These are phyloP conservation scores for Numenius arquata DNA, from an alignment of 2,113 vertebrate species.

Conservation along the genomic window DNA sequence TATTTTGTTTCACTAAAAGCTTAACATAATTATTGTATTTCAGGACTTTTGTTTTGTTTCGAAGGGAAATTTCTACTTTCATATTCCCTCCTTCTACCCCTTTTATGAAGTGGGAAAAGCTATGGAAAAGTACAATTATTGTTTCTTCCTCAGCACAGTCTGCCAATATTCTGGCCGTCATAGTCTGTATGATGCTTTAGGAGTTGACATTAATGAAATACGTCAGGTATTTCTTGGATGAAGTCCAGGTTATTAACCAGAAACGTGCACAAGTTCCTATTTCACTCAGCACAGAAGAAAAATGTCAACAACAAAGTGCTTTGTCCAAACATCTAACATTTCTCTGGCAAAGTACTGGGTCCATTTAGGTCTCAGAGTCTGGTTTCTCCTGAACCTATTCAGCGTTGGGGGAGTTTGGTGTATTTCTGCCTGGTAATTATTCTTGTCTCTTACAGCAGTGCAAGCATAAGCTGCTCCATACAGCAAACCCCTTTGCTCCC, in stretches of 20 bases:
- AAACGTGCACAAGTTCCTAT: background rate
- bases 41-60: background rate
- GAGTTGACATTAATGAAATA: background rate
- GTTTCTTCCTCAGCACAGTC: background rate
- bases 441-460: background rate
- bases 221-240: background rate
- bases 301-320: background rate
- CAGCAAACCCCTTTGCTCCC: background rate
- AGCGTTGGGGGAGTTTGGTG: background rate
- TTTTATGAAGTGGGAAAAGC: background rate
- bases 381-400: background rate
- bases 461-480: background rate
- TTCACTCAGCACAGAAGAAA: background rate
- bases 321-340: background rate
- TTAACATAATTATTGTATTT: background rate
- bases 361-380: background rate
- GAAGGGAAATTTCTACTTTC: background rate
- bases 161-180: background rate
- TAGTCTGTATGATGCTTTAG: background rate
- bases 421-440: background rate
- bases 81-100: background rate
- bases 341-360: background rate
- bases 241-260: background rate
- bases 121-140: background rate
- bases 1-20: background rate